phyloP scores from a whole-genome alignment of 1,140 invertebrate genomes.

The Aphaenogaster ashmeadi region DNA sequence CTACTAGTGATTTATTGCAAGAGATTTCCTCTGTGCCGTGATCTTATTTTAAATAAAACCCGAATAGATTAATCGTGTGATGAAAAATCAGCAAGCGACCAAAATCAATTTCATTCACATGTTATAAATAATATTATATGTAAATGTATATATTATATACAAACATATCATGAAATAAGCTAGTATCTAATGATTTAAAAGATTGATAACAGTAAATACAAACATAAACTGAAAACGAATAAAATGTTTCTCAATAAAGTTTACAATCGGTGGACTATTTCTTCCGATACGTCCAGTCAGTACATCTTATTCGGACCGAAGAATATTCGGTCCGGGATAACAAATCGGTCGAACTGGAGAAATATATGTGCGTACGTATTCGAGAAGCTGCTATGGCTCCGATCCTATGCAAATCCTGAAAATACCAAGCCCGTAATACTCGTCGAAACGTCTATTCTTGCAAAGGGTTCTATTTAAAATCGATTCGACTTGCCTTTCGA shows the following conservation, averaged over 20 bases:
- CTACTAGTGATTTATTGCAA: constrained; percentile 53
- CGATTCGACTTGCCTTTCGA: constrained; percentile 48
- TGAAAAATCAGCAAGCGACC: neutral
- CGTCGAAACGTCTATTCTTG: constrained; percentile 58
- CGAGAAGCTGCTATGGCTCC: constrained; percentile 40
- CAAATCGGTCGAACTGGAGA: constrained; percentile 39
- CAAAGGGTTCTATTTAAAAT: constrained; percentile 64
- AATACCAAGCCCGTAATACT: constrained; percentile 52
- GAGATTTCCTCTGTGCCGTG: constrained; percentile 8
- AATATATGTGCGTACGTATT: constrained; percentile 27
- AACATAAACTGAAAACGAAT: neutral
- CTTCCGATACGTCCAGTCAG: constrained; percentile 19
- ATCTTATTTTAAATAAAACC: constrained; percentile 41
- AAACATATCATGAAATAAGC: neutral
- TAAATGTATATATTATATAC: neutral
- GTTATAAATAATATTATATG: neutral
- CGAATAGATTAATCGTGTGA: constrained; percentile 33
- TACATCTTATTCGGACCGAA: constrained; percentile 35
- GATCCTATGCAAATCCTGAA: constrained; percentile 62
- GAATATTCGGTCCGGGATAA: constrained; percentile 28
- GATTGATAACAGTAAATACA: neutral
- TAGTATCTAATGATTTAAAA: neutral
- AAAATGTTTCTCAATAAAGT: neutral
- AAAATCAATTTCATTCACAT: neutral
- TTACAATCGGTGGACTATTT: constrained; percentile 1